Base-by-base conservation (phyloP, 2,888 invertebrate species). In the Melanophora roralis region DNA sequence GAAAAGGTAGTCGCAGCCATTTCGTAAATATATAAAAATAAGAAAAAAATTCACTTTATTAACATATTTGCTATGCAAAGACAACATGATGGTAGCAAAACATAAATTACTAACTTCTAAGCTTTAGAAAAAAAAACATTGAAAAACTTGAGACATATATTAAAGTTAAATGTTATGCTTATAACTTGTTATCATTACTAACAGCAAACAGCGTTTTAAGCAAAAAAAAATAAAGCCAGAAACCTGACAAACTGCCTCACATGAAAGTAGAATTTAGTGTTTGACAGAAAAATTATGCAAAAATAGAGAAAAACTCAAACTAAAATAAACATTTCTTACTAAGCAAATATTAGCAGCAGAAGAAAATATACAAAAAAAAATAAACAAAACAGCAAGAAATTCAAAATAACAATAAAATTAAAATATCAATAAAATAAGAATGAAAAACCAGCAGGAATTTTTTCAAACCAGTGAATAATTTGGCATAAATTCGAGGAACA, bases 141-240 rank as follows among this genome's bases (percentile, higher is more conserved):
- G 21, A 45, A 45, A 60, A 71, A 60, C 23, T 59, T 19, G 1
- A 16, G 53, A 45, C 72, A 68, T 73, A 72, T 72, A 60, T 78
- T 72, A 49, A 60, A 2, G 23, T 36, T 51, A 64, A 69, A 69
- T 73, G 68, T 47, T 69, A 68, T 78, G 68, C 57, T 67, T 67
- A 68, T 49, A 73, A 78, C 43, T 53, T 72, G 43, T 77, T 69
- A 72, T 77, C 59, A 77, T 38, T n/a, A n/a, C n/a, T n/a, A 49
- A 40, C 45, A 57, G 27, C 23, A 19, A 49, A 34, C 27, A 27
- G 27, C 27, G n/a, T 27, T 27, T 6, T 27, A 53, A 5, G 23
- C 53, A 34, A 5, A 8, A n/a, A 51, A 14, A 16, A 53, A 32
- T 32, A 49, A 27, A 27, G 27, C 49, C 49, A n/a, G 23, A 3